Percentiles rank a stretch among this genome's conserved stretches.
phyloP scores from a whole-genome alignment of 1,140 invertebrate genomes.

The Formica selysi region DNA sequence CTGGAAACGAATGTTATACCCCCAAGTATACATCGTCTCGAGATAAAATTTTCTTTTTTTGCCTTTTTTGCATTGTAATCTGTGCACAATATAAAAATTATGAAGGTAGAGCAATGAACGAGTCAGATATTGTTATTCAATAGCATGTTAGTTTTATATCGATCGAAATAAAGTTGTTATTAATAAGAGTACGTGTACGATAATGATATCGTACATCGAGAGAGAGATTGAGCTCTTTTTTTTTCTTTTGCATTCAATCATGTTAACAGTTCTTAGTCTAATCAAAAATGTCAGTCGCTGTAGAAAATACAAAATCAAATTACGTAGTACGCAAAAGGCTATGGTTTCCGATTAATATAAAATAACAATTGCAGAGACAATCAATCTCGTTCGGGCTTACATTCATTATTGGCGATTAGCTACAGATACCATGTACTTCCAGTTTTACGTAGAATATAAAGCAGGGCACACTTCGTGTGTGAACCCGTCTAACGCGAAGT shows the following conservation, averaged over 20 bases:
- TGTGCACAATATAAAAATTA: conserved; percentile 76
- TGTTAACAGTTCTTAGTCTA: conserved; percentile 52
- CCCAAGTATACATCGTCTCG: conserved; percentile 74
- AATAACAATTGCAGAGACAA: conserved; percentile 66
- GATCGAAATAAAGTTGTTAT: conserved; percentile 65
- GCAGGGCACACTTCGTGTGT: conserved; percentile 8
- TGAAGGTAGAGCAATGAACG: conserved; percentile 71
- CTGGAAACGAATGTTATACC: conserved; percentile 34
- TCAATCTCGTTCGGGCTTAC: conserved; percentile 63
- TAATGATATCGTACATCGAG: conserved; percentile 39
- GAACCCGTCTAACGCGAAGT: conserved; percentile 53
- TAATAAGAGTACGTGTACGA: conserved; percentile 46
- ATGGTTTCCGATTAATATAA: conserved; percentile 65
- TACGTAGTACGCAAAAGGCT: conserved; percentile 55
- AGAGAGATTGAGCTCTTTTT: conserved; percentile 55
- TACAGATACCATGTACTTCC: conserved; percentile 42
- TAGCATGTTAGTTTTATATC: conserved; percentile 56
- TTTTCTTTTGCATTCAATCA: conserved; percentile 26
- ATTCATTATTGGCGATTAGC: conserved; percentile 77
- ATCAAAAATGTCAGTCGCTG: conserved; percentile 58
- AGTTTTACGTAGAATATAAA: conserved; percentile 14
- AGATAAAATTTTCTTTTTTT: conserved; percentile 57
- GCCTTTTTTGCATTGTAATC: conserved; percentile 47
- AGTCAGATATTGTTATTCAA: conserved; percentile 70
- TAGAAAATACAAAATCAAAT: conserved; percentile 51